phyloP scores from a whole-genome alignment of 1,140 invertebrate genomes.

The Zaprionus africanus region DNA sequence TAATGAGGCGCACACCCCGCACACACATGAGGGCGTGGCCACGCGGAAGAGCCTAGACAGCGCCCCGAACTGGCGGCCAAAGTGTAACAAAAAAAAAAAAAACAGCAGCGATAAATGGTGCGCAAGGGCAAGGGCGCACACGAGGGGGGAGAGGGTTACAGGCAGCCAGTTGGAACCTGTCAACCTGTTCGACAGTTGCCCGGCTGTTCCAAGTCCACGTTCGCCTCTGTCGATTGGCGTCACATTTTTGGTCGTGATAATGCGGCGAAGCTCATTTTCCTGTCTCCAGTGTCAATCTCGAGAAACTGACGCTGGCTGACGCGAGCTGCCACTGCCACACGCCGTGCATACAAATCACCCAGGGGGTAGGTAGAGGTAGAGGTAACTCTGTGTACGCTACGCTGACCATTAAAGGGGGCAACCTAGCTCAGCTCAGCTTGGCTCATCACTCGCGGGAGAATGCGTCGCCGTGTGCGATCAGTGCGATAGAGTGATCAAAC shows the following conservation, averaged over 20 bases:
- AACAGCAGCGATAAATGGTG: constrained; percentile 22
- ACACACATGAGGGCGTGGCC: constrained; percentile 17
- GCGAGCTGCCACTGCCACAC: constrained; percentile 23
- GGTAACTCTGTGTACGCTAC: not conserved
- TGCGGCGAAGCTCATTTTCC: constrained; percentile 75
- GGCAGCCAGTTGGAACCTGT: constrained; percentile 50
- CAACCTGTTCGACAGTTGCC: constrained; percentile 20
- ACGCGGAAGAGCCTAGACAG: constrained; percentile 56
- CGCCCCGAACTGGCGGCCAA: constrained; percentile 11
- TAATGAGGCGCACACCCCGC: constrained; percentile 24
- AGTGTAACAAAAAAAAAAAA: constrained; percentile 45
- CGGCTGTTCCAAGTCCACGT: not conserved
- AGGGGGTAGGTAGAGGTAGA: too few relatives aligned
- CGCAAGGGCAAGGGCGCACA: constrained; percentile 26
- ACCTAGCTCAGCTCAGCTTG: not conserved
- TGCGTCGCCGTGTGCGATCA: constrained; percentile 34
- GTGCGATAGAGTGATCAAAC: constrained; percentile 56
- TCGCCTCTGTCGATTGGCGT: constrained; percentile 53
- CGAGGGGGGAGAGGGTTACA: not conserved
- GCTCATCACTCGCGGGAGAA: constrained; percentile 5
- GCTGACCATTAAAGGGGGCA: constrained; percentile 23
- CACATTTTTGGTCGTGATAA: constrained; percentile 78
- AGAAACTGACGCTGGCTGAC: constrained; percentile 44
- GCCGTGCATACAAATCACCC: constrained; percentile 56
- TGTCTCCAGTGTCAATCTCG: constrained; percentile 79